phyloP scores from a whole-genome alignment of 2,888 invertebrate genomes.

The Chloroclystis v-ata region DNA sequence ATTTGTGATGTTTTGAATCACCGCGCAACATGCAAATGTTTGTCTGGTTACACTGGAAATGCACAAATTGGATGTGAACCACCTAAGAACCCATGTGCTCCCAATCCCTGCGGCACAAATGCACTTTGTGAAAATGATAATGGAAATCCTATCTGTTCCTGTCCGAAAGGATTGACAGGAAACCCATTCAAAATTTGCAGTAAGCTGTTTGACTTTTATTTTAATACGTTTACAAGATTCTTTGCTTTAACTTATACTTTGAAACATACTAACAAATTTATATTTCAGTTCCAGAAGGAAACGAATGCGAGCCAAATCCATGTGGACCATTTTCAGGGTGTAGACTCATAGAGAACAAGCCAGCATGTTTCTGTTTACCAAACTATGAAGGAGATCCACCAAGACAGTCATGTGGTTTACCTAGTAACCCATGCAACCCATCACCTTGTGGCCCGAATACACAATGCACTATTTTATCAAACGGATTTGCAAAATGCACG shows the following conservation, averaged over 20 bases:
- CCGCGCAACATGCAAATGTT: slow-evolving; percentile 88
- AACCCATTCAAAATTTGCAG: slow-evolving; percentile 94
- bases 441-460: slow-evolving; percentile 94
- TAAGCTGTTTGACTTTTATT: slow-evolving; percentile 71
- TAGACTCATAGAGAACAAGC: slow-evolving; percentile 83
- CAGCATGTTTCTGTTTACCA: slow-evolving; percentile 91
- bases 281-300: slow-evolving; percentile 92
- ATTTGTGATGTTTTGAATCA: slow-evolving; percentile 90
- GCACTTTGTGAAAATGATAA: slow-evolving; percentile 91
- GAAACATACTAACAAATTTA: too few species aligned
- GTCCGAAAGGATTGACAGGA: slow-evolving; percentile 92
- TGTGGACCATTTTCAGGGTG: slow-evolving; percentile 92
- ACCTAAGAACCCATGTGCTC: slow-evolving; percentile 87
- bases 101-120: slow-evolving; percentile 92
- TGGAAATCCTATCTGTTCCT: slow-evolving; percentile 92
- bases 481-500: slow-evolving; percentile 92
- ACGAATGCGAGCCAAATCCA: slow-evolving; percentile 88
- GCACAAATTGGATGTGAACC: slow-evolving; percentile 84
- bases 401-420: slow-evolving; percentile 81
- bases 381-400: slow-evolving; percentile 93
- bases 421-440: slow-evolving; percentile 88
- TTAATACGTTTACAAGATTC: too few species aligned
- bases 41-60: slow-evolving; percentile 88
- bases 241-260: too few species aligned
- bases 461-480: slow-evolving; percentile 85